Conservation (phyloP, 1,140 invertebrate genomes). For the Microvelia longipes region DNA sequence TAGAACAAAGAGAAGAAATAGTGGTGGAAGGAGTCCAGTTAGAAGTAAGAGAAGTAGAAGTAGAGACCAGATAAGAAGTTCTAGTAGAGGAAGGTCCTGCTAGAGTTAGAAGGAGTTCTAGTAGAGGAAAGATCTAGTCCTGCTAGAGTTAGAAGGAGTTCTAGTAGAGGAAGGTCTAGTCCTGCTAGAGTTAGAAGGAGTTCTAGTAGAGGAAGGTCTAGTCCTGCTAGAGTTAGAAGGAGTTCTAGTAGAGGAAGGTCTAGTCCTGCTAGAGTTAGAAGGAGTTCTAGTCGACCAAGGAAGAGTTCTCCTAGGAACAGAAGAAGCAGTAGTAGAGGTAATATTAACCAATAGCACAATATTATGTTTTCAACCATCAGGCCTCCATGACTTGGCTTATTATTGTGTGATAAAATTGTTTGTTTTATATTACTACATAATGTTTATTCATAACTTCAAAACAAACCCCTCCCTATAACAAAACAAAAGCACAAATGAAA, state of each 20-base stretch:
- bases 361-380: too few species aligned
- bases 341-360: conserved; percentile 1
- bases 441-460: too few species aligned
- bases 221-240: not conserved
- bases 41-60: not conserved
- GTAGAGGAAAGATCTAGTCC: not conserved
- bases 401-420: too few species aligned
- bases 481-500: too few species aligned
- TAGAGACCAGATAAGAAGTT: not conserved
- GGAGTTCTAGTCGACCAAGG: not conserved
- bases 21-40: not conserved
- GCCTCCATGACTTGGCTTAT: too few species aligned
- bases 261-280: not conserved
- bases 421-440: too few species aligned
- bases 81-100: not conserved
- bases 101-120: not conserved
- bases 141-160: not conserved
- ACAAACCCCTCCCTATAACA: too few species aligned
- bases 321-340: not conserved
- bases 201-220: not conserved
- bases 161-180: not conserved
- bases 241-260: not conserved
- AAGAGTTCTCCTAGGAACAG: conserved; percentile 4
- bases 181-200: conserved; percentile 2
- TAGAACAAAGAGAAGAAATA: not conserved